Evolutionary conservation across 1,140 invertebrate species (phyloP), one percentile per base, ranked within the genome.

Genomic region (Rhynchophorus ferrugineus): DNA sequence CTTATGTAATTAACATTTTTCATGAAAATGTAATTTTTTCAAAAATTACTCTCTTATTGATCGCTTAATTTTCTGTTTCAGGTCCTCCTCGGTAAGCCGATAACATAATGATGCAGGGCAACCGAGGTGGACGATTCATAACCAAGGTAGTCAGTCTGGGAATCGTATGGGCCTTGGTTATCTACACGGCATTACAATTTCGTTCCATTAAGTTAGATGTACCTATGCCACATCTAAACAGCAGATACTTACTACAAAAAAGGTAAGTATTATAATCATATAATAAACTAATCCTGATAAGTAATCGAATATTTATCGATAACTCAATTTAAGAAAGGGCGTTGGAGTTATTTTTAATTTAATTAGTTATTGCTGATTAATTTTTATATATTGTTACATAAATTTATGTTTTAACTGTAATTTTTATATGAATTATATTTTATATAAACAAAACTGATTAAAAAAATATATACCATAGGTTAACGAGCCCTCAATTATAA

Each of bases 101-200:
- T 19, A 44, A 24, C 34, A 55, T 55, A 44, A 18, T 49, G 19
- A 9, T 55, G 9, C 45, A 49, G 36, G 53, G 53, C 24, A 55
- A 49, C 47, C 39, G 53, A 44, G 53, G 53, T 33, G 72, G 74
- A 17, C 64, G 73, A 39, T 76, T 75, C 64, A 65, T 70, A 9
- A 72, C 71, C 6, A 75, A 76, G 41, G 66, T 72, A 11, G 59
- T 77, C 41, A 58, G 74, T 33, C 62, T 76, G 41, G 63, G 71
- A 1, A 66, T 76, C 29, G 66, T 69, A 1, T 75, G 75, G 75
- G 70, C 68, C 14, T 58, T 77, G 13, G 47, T 75, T 14, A 70
- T 78, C 65, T 75, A 76, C 47, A 70, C 63, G 3, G 57, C 64
- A 42, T 63, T 73, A 33, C 67, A 67, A 43, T 65, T 71, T 1